Evolutionary conservation across 2,113 vertebrate species (phyloP).

Genomic region (Caranx ignobilis): DNA sequence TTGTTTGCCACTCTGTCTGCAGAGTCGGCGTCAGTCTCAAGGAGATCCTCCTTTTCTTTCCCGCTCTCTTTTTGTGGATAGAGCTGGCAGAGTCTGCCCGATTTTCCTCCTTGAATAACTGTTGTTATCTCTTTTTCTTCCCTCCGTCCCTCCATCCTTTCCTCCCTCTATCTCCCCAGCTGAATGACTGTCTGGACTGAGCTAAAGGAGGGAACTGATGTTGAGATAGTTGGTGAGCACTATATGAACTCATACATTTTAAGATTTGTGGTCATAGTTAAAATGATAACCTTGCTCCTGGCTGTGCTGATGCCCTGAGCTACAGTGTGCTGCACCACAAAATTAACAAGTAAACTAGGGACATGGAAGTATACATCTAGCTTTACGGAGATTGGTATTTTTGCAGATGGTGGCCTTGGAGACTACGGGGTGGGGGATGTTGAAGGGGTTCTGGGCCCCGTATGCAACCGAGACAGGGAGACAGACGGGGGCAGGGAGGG

Average conservation of each 20-base stretch:
- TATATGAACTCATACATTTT: constrained; percentile 30
- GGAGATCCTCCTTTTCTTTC: constrained; percentile 56
- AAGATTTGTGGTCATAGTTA: constrained; percentile 5
- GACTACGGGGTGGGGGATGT: constrained; percentile 58
- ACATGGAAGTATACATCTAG: constrained; percentile 2
- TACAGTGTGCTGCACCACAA: background rate
- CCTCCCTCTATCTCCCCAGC: constrained; percentile 43
- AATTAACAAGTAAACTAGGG: background rate
- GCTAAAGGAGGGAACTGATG: constrained; percentile 51
- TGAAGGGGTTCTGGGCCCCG: constrained; percentile 45
- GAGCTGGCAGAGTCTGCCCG: constrained; percentile 49
- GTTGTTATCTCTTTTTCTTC: constrained; percentile 55
- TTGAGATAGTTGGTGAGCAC: constrained; percentile 30
- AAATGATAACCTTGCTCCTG: constrained; percentile 1
- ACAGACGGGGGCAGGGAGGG: constrained; percentile 77
- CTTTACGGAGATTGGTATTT: constrained; percentile 38
- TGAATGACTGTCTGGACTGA: constrained; percentile 54
- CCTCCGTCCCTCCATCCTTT: constrained; percentile 32
- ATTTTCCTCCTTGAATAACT: constrained; percentile 54
- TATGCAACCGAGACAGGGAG: constrained; percentile 68
- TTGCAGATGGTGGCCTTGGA: constrained; percentile 46
- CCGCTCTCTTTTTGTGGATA: constrained; percentile 43
- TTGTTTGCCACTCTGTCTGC: constrained; percentile 44
- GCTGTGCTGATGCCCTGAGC: background rate
- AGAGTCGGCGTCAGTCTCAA: constrained; percentile 54